phyloP scores from a whole-genome alignment of 1,140 invertebrate species.

The Aphaenogaster floridana region DNA sequence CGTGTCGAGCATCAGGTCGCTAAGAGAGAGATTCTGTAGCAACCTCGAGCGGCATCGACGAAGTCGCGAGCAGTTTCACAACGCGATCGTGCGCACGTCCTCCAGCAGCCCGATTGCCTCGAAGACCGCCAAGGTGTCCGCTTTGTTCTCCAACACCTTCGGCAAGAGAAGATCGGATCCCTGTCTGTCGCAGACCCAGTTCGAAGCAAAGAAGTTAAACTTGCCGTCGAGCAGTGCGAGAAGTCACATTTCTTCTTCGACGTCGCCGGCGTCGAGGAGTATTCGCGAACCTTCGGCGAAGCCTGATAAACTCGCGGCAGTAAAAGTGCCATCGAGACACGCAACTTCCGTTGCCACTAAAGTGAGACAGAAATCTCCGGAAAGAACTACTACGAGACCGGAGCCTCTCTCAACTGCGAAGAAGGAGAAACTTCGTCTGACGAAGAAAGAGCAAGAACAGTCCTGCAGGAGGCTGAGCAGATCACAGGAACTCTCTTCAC shows the following conservation, averaged over 20 bases:
- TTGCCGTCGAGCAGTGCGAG: conserved; percentile 9
- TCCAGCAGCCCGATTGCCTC: conserved; percentile 28
- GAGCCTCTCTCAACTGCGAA: neutral
- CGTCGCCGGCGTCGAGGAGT: neutral
- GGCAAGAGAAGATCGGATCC: conserved; percentile 76
- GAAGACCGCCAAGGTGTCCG: conserved; percentile 22
- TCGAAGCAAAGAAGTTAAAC: neutral
- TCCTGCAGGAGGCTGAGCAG: conserved; percentile 82
- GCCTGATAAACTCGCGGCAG: neutral
- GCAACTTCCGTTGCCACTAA: neutral
- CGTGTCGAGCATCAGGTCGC: conserved; percentile 87
- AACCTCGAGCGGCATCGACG: conserved; percentile 87
- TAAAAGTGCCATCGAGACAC: conserved; percentile 16
- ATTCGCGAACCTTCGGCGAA: neutral
- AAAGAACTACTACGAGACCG: neutral
- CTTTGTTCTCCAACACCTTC: conserved; percentile 38
- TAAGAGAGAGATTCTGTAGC: conserved; percentile 88
- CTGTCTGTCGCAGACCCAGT: conserved; percentile 64
- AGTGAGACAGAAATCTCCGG: conserved; percentile 1
- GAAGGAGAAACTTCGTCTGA: conserved; percentile 67
- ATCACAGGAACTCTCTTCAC: conserved; percentile 88
- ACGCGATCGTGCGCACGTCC: conserved; percentile 54
- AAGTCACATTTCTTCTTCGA: neutral
- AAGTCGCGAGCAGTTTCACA: conserved; percentile 84
- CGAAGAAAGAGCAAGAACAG: conserved; percentile 80